Evolutionary conservation across 2,797 vertebrate genomes (phyloP), one percentile per base, ranked within the genome.

Genomic region (Anguilla pacifica): DNA sequence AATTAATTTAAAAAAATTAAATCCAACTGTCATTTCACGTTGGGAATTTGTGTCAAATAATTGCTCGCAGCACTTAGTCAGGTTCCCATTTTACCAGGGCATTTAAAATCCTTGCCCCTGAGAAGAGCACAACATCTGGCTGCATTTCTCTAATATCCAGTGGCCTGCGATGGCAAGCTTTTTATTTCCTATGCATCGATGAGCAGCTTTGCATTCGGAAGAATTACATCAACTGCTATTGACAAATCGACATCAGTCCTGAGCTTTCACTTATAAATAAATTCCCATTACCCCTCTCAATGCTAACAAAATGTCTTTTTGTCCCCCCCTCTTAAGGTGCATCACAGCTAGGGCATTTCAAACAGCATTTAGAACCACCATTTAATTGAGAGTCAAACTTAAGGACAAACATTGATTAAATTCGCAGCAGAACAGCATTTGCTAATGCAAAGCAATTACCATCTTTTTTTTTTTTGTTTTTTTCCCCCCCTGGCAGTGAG

Each of bases 21-120:
- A n/a, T 87, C 39, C 46, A 86, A 81, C 82, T 86, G 51, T 57
- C 59, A 83, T 83, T 82, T 87, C 77, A 82, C 77, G 46, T 59
- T 19, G 67, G 67, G 28, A 28, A 72, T 28, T 72, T 28, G 67
- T 31, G 28, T 31, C 28, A 31, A 72, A 72, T 72, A 87, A 87
- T 87, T 79, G 74, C 86, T 51, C 57, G 22, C 57, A 57, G 77
- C 74, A 86, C 74, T 74, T 81, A 86, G 79, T 25, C 70, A 59
- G 51, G 72, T 35, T 86, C 53, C 59, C 55, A 81, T 59, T 83
- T 43, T 83, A 15, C 77, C 55, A 49, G 81, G 81, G 61, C 28
- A 87, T 82, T 87, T 82, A 61, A 35, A 72, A 81, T 64, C 70
- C 70, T 31, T 87, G 77, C 43, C 86, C 55, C 35, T 64, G 79